Conservation (phyloP, 2,113 vertebrate species). For the Capreolus pygargus region DNA sequence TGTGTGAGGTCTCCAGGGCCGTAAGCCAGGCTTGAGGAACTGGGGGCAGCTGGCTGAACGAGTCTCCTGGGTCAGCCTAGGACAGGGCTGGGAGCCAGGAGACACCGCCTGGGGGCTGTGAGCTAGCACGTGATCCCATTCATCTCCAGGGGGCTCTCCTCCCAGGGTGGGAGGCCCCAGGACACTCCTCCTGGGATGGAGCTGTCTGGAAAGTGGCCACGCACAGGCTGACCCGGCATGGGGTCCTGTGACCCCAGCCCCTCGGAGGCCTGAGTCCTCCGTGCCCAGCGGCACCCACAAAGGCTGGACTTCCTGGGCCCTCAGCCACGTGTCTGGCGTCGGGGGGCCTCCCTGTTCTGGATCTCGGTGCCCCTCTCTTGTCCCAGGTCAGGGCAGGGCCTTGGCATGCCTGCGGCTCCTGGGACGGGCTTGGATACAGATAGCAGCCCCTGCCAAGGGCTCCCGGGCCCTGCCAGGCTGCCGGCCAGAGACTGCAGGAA, state of each 20-base stretch:
- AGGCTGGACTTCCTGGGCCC: background rate
- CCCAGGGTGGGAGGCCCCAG: background rate
- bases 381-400: background rate
- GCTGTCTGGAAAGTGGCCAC: background rate
- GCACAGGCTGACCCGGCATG: accelerated
- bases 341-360: background rate
- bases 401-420: too few species aligned
- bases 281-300: accelerated
- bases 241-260: background rate
- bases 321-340: accelerated
- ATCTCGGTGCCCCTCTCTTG: background rate
- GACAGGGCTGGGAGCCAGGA: background rate
- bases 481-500: background rate
- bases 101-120: accelerated
- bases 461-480: background rate
- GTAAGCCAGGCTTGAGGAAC: accelerated
- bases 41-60: accelerated
- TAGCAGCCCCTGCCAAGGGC: accelerated
- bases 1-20: accelerated
- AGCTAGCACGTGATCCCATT: background rate
- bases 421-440: accelerated
- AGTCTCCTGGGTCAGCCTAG: background rate
- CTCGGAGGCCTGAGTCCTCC: background rate
- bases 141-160: background rate
- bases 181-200: background rate